Conservation (phyloP, 1,140 invertebrate genomes). For the Drosophila tani region DNA sequence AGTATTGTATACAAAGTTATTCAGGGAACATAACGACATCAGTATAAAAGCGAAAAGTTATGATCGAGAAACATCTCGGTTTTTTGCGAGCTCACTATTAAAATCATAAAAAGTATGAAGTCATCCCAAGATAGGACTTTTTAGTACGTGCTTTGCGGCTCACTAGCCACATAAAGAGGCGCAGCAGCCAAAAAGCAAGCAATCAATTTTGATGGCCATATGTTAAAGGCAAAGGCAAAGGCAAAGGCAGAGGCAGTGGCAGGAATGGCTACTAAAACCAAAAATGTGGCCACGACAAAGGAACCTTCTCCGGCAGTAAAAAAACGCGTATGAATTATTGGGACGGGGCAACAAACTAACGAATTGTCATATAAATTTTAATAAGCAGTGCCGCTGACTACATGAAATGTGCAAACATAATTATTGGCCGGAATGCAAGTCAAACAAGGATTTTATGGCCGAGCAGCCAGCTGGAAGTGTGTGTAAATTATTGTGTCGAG, state of each 20-base stretch:
- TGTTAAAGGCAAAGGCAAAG: conserved; percentile 30
- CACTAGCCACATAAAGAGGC: conserved; percentile 50
- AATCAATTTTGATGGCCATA: conserved; percentile 73
- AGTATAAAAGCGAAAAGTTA: conserved; percentile 17
- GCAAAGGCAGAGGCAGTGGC: conserved; percentile 10
- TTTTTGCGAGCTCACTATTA: conserved; percentile 24
- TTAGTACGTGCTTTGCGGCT: conserved; percentile 52
- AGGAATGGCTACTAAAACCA: conserved; percentile 17
- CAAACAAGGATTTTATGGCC: conserved; percentile 60
- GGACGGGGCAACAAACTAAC: conserved; percentile 48
- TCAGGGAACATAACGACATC: background rate
- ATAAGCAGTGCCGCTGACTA: conserved; percentile 53
- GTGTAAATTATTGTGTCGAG: conserved; percentile 61
- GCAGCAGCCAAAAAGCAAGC: conserved; percentile 34
- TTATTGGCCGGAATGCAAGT: conserved; percentile 61
- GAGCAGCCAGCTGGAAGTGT: conserved; percentile 27
- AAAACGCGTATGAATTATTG: conserved; percentile 50
- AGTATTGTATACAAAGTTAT: conserved; percentile 12
- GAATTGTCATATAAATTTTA: conserved; percentile 69
- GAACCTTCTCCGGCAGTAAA: conserved; percentile 32
- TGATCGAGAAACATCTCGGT: conserved; percentile 16
- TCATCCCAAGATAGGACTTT: conserved; percentile 14
- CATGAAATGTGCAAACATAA: conserved; percentile 57
- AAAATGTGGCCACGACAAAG: conserved; percentile 31
- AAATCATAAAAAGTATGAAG: conserved; percentile 55